Evolutionary conservation across 2,888 invertebrate genomes (phyloP), one percentile per base, ranked within the genome.

Genomic region (Eubasilissa splendida): DNA sequence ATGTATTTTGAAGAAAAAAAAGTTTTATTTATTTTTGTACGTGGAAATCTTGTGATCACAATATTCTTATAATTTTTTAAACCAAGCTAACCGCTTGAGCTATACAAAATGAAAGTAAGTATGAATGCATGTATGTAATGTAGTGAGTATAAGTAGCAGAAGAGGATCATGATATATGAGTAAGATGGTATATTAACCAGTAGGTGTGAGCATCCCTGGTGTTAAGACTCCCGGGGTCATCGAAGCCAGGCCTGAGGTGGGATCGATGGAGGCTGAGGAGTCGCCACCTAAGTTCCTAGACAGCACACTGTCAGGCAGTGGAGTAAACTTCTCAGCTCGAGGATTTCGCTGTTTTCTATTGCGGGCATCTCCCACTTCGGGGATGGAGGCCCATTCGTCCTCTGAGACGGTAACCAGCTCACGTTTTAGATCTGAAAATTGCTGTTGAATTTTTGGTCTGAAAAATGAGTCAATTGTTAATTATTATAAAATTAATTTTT

Each of bases 291-390:
- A 90, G 89, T 96, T 97, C 86, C 94, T 91, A 0, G 98, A 94
- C 63, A 99, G 88, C 4, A 99, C 95, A 86, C 98, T 98, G 87
- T 99, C 99, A 0, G 99, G 99, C 73, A 99, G 88, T 0, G 99
- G 99, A 0, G 99, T 99, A 86, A 98, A 99, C 90, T 97, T 98
- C 87, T 99, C 99, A 0, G 96, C 94, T 75, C 98, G 91, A 0
- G 99, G 97, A 89, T 99, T 99, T 60, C 99, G 91, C 86, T 99
- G 98, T 86, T 98, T 98, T 78, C 98, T 94, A 88, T 99, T 99
- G 84, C 99, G 92, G 9, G 97, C 97, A 88, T 99, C 99, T n/a
- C 99, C 99, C 0, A 99, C 99, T 90, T 99, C 99, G 0, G 99
- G 99, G 83, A 99, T 95, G 73, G 95, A 96, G 76, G 96, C 94